Percentiles rank a stretch among this genome's conserved stretches.
Evolutionary conservation across 2,888 invertebrate genomes (phyloP).

Genomic region (Amphipyra tragopoginis): DNA sequence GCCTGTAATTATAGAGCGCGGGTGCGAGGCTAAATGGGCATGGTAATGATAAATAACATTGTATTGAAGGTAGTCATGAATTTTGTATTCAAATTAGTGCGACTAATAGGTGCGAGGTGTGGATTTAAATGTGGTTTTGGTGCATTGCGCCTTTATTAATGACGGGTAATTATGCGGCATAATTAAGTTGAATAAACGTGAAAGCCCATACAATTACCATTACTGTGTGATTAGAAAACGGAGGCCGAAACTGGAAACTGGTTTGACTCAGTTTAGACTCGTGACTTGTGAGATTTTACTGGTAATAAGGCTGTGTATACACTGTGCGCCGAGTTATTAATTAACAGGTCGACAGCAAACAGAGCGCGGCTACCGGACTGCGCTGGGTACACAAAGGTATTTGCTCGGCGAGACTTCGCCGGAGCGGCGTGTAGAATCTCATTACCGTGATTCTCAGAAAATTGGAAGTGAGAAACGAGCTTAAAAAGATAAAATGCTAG

Average conservation of each 20-base stretch:
- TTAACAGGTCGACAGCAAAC: constrained; percentile 90
- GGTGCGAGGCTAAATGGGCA: constrained; percentile 87
- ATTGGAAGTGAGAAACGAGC: constrained; percentile 87
- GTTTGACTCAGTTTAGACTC: constrained; percentile 82
- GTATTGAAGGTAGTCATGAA: constrained; percentile 86
- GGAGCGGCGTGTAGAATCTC: constrained; percentile 85
- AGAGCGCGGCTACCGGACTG: constrained; percentile 86
- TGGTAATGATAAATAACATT: constrained; percentile 88
- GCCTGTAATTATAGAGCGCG: constrained; percentile 85
- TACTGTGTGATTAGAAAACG: constrained; percentile 83
- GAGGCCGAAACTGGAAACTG: constrained; percentile 77
- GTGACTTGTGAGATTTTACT: constrained; percentile 90
- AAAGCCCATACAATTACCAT: constrained; percentile 64
- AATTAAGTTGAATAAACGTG: constrained; percentile 50
- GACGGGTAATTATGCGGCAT: constrained; percentile 66
- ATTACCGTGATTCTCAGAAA: constrained; percentile 87
- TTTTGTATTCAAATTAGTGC: constrained; percentile 89
- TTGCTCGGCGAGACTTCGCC: constrained; percentile 81
- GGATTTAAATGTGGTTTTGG: constrained; percentile 78
- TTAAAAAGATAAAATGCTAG: constrained; percentile 82
- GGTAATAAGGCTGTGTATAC: constrained; percentile 90
- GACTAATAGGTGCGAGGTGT: constrained; percentile 83
- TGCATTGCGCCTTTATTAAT: constrained; percentile 80
- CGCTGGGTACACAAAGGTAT: constrained; percentile 84
- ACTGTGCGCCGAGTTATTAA: constrained; percentile 88